phyloP scores from a whole-genome alignment of 2,797 vertebrate genomes.

The Intellagama lesueurii region DNA sequence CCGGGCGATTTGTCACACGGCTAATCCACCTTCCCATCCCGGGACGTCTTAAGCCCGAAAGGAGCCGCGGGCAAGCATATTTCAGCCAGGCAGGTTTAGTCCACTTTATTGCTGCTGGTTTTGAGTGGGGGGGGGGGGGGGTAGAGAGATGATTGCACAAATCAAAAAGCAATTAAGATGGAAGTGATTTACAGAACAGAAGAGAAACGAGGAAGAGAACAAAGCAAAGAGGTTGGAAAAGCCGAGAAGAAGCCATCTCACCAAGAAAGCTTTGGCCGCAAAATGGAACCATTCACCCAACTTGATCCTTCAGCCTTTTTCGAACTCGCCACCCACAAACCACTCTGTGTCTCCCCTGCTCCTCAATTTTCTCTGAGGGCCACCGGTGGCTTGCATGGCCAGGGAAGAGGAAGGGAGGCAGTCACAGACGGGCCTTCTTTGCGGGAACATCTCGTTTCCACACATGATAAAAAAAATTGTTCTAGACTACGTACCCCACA shows the following conservation, averaged over 20 bases:
- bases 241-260: not conserved
- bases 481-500: too few species aligned
- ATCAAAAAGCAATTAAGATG: slow-evolving; percentile 49
- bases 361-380: too few species aligned
- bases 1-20: not conserved
- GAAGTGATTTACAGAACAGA: slow-evolving; percentile 41
- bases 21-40: not conserved
- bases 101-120: not conserved
- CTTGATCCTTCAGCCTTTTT: too few species aligned
- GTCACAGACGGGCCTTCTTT: too few species aligned
- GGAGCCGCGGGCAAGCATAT: slow-evolving; percentile 10
- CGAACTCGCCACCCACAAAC: too few species aligned
- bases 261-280: not conserved
- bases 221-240: slow-evolving; percentile 30
- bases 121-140: slow-evolving; percentile 9
- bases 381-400: too few species aligned
- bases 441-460: too few species aligned
- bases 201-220: slow-evolving; percentile 48
- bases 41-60: slow-evolving; percentile 21
- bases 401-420: too few species aligned
- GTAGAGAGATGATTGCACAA: not conserved
- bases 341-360: too few species aligned
- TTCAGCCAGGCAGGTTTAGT: slow-evolving; percentile 49
- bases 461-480: too few species aligned
- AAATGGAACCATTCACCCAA: not conserved